Evolutionary conservation across 2,888 invertebrate species (phyloP).

Genomic region (Tipula lateralis): DNA sequence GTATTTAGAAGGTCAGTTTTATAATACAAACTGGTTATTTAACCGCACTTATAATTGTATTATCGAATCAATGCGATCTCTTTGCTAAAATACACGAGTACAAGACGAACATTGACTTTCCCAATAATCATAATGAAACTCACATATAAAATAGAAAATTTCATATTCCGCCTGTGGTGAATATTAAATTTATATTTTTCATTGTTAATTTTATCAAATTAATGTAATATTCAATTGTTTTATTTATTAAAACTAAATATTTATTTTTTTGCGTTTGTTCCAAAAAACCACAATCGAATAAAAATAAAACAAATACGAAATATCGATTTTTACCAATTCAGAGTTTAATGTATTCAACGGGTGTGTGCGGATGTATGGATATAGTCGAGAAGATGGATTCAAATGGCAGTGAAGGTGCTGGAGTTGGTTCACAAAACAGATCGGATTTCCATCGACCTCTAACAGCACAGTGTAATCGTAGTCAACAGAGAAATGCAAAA

Average conservation of each 20-base stretch:
- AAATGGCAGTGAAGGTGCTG: no score
- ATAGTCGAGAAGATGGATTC: background rate
- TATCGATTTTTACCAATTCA: slow-evolving; percentile 4
- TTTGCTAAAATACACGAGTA: no score
- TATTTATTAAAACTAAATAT: background rate
- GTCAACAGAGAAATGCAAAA: no score
- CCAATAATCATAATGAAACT: background rate
- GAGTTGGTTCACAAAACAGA: no score
- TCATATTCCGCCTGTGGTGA: background rate
- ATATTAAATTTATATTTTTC: background rate
- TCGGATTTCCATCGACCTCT: no score
- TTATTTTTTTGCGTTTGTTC: background rate
- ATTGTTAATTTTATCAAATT: slow-evolving; percentile 19
- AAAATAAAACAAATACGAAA: background rate
- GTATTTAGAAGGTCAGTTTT: no score
- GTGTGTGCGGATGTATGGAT: background rate
- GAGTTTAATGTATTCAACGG: background rate
- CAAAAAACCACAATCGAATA: background rate
- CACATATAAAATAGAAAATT: background rate
- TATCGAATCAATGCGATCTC: no score
- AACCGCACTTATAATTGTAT: no score
- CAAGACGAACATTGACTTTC: no score
- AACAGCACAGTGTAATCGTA: no score
- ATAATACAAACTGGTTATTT: no score
- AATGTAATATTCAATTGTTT: slow-evolving; percentile 9